Evolutionary conservation across 2,888 invertebrate genomes (phyloP).

Genomic region (Parnassius orleans): DNA sequence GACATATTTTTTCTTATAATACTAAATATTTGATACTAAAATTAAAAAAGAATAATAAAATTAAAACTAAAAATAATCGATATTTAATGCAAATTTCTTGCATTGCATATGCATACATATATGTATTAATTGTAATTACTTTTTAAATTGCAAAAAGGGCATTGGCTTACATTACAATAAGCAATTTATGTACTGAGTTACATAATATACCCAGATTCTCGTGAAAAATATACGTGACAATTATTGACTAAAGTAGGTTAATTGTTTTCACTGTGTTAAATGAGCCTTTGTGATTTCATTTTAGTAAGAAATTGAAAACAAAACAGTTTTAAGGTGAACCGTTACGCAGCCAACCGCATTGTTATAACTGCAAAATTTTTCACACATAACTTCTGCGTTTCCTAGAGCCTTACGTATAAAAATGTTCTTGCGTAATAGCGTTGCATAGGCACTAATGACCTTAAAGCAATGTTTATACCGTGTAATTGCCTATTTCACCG

Average conservation of each 20-base stretch:
- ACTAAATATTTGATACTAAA: too few relatives aligned
- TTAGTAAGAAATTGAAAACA: conserved; percentile 1
- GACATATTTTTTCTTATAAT: too few relatives aligned
- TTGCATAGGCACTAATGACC: conserved; percentile 7
- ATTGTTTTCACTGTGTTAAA: conserved; percentile 8
- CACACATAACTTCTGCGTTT: background rate
- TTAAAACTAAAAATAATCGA: too few relatives aligned
- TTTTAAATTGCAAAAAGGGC: too few relatives aligned
- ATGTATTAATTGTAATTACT: too few relatives aligned
- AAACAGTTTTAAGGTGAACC: conserved; percentile 1
- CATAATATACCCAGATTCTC: background rate
- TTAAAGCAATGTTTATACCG: conserved; percentile 6
- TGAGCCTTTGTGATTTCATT: conserved; percentile 13
- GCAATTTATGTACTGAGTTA: background rate
- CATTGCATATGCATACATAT: too few relatives aligned
- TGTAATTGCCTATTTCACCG: conserved; percentile 14
- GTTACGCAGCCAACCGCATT: conserved; percentile 11
- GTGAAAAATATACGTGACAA: conserved; percentile 1
- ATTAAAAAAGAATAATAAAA: too few relatives aligned
- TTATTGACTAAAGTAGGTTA: conserved; percentile 5
- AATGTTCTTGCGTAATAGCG: conserved; percentile 2
- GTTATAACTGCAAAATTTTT: background rate
- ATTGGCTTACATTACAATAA: too few relatives aligned
- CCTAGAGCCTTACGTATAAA: conserved; percentile 2
- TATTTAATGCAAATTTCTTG: too few relatives aligned